These are phyloP conservation scores for Acanthurus leucopareius DNA, from an alignment of 2,797 vertebrate genomes.

Conservation along the genomic window DNA sequence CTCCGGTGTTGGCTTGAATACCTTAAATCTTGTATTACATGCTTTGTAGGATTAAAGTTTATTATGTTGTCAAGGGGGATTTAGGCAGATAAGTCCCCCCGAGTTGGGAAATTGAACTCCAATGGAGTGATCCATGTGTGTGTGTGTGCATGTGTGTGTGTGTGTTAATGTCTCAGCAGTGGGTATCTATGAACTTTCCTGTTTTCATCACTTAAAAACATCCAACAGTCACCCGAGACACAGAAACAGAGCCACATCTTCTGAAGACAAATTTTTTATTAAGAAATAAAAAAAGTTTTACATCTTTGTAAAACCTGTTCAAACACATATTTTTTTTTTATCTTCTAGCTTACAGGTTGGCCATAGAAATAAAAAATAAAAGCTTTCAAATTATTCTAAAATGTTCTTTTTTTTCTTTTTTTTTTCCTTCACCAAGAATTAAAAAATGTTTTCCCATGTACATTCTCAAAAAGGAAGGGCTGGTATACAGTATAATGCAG, in stretches of 20 bases:
- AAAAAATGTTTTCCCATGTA: constrained; percentile 69
- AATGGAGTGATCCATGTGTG: constrained; percentile 9
- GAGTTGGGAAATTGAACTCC: constrained; percentile 46
- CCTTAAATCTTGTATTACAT: constrained; percentile 46
- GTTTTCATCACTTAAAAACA: neutral
- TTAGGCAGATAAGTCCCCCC: constrained; percentile 23
- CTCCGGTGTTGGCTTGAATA: constrained; percentile 12
- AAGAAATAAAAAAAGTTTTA: constrained; percentile 83
- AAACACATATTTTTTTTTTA: constrained; percentile 72
- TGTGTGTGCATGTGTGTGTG: neutral
- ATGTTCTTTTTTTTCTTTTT: constrained; percentile 57
- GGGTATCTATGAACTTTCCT: neutral
- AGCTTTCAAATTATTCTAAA: constrained; percentile 77
- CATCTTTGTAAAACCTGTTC: constrained; percentile 79
- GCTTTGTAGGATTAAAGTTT: constrained; percentile 56
- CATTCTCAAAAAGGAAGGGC: constrained; percentile 76
- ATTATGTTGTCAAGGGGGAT: constrained; percentile 53
- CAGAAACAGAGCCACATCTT: constrained; percentile 42
- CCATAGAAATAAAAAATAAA: constrained; percentile 82
- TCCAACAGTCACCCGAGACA: neutral
- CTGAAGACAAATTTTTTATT: constrained; percentile 87
- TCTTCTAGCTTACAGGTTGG: constrained; percentile 78
- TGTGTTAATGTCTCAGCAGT: neutral
- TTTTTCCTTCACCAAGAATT: constrained; percentile 70
- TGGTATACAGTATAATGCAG: constrained; percentile 62